phyloP scores from a whole-genome alignment of 2,888 invertebrate genomes.

The Pycnomerus fuliginosus region DNA sequence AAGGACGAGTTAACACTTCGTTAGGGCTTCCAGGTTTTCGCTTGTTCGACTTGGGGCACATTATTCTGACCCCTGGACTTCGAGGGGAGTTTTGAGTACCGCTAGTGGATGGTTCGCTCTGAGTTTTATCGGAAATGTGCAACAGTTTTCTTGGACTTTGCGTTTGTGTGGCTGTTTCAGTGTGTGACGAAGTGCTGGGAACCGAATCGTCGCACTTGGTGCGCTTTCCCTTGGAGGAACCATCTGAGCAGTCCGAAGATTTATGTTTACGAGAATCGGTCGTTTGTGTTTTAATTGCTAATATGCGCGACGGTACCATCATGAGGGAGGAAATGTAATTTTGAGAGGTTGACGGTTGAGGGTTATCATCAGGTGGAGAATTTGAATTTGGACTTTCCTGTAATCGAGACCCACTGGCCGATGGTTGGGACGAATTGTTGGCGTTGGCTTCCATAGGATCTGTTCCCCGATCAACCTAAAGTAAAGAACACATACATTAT shows the following conservation, averaged over 20 bases:
- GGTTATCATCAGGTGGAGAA: slow-evolving; percentile 26
- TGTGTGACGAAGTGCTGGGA: slow-evolving; percentile 12
- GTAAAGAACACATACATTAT: too few species aligned
- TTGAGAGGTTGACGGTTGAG: slow-evolving; percentile 18
- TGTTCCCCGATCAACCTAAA: slow-evolving; percentile 67
- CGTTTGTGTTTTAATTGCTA: slow-evolving; percentile 37
- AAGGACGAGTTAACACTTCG: background rate
- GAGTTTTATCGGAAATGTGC: slow-evolving; percentile 13
- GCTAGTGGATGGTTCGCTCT: slow-evolving; percentile 7
- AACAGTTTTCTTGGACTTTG: slow-evolving; percentile 19
- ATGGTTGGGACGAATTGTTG: slow-evolving; percentile 34
- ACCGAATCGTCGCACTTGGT: slow-evolving; percentile 8
- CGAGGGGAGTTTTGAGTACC: slow-evolving; percentile 5
- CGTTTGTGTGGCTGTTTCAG: slow-evolving; percentile 28
- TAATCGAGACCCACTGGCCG: slow-evolving; percentile 50
- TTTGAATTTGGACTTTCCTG: slow-evolving; percentile 46
- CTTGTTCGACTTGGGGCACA: slow-evolving; percentile 15
- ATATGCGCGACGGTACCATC: slow-evolving; percentile 39
- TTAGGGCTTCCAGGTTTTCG: background rate
- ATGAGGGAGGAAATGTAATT: slow-evolving; percentile 18
- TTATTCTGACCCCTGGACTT: slow-evolving; percentile 10
- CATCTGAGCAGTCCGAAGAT: slow-evolving; percentile 11
- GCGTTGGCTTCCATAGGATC: slow-evolving; percentile 67
- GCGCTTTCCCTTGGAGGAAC: slow-evolving; percentile 19
- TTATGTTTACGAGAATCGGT: slow-evolving; percentile 39